Base-by-base conservation (phyloP, 2,888 invertebrate genomes). In the Scrobipalpa atriplicella region DNA sequence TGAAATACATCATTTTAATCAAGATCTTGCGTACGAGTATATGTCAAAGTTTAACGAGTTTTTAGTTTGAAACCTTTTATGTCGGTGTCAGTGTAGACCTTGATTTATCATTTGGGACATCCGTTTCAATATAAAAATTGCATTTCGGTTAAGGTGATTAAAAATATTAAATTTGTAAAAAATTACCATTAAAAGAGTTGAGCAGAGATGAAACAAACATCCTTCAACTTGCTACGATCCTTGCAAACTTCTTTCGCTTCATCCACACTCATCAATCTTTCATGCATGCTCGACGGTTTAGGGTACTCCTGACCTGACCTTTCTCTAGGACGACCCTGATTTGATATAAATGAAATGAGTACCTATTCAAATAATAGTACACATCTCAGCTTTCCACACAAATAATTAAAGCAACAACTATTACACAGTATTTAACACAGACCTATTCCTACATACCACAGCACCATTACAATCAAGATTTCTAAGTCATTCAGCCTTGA, bases 1-100 rank as follows among this genome's bases (percentile, higher is more conserved):
- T 36, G 65, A 69, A 70, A 64, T 67, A 68, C 67, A 63, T 66
- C 69, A 69, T 66, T 64, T 66, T 72, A 65, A 67, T 68, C 67
- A 69, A 69, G 66, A 64, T 51, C 29, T 29, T 64, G 56, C 21
- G 29, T 29, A 29, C 29, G 29, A 29, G 61, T 67, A 65, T 68
- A 69, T 65, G 63, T 56, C 65, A 60, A 60, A 38, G 51, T 41
- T 65, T 36, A 51, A 61, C 41, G 39, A 61, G 61, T 16, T n/a
- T n/a, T n/a, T 62, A 39, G n/a, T 1, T 6, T 18, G 2, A 84
- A 80, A 78, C 78, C 78, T n/a, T 58, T 29, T 58, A 36, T 58
- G 8, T 2, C 6, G 1, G 16, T 19, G 36, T 13, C 8, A 58
- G n/a, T 8, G n/a, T 29, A 29, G n/a, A 36, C 13, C 36, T 21